phyloP scores from a whole-genome alignment of 2,797 vertebrate species.

The Octomys mimax region DNA sequence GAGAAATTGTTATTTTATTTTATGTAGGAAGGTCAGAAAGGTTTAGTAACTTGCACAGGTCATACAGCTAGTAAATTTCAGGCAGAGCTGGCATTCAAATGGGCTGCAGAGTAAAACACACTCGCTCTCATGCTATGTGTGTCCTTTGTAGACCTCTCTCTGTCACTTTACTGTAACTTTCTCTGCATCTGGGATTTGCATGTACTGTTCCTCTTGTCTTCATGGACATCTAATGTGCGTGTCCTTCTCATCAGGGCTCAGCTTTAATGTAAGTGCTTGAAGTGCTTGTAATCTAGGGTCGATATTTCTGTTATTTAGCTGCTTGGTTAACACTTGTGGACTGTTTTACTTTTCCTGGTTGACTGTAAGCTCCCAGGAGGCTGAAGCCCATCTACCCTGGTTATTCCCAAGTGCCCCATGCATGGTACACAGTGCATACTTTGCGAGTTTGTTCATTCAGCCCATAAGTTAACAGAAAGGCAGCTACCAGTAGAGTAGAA shows the following conservation, averaged over 20 bases:
- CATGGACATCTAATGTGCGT: background rate
- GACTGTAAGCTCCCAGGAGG: background rate
- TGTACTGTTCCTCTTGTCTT: background rate
- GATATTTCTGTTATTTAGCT: background rate
- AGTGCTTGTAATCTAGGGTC: background rate
- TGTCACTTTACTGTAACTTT: background rate
- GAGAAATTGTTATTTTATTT: slow-evolving; percentile 27
- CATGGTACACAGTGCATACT: background rate
- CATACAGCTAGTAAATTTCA: background rate
- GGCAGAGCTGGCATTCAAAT: background rate
- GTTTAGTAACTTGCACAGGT: background rate
- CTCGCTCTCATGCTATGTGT: background rate
- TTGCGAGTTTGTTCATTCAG: background rate
- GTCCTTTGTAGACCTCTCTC: background rate
- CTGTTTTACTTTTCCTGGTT: background rate
- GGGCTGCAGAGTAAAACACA: background rate
- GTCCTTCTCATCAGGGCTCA: background rate
- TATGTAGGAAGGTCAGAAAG: slow-evolving; percentile 6
- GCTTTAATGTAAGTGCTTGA: background rate
- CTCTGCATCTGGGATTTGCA: background rate
- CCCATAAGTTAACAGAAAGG: slow-evolving; percentile 13
- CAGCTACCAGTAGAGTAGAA: background rate
- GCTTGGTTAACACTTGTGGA: background rate
- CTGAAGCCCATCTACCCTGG: background rate
- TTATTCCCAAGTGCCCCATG: background rate